A percentile compares a stretch with the other conserved stretches of the same genome.
phyloP scores from a whole-genome alignment of 2,888 invertebrate species.

The Latheticus oryzae region DNA sequence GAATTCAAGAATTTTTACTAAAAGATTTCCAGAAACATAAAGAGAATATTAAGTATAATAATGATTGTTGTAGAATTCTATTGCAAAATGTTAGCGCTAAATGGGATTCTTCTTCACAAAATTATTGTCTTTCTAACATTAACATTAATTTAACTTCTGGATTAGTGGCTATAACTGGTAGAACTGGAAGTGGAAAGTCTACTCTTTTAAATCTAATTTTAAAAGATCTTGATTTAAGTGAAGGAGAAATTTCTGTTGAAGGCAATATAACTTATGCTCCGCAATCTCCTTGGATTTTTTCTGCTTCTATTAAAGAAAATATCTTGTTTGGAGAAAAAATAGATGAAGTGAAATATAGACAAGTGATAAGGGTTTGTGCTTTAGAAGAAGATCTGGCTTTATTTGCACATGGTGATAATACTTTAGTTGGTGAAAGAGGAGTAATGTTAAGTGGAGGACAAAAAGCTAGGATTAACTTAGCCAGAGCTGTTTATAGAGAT shows the following conservation, averaged over 20 bases:
- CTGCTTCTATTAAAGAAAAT: slow-evolving; percentile 10
- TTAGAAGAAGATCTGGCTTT: slow-evolving; percentile 6
- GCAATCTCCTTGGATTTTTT: slow-evolving; percentile 23
- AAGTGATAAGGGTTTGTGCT: slow-evolving; percentile 4
- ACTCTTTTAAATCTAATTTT: slow-evolving; percentile 5
- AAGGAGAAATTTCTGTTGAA: neutral
- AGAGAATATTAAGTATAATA: neutral
- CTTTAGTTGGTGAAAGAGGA: slow-evolving; percentile 21
- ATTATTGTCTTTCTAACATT: no score
- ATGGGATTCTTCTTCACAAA: neutral
- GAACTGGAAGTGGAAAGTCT: slow-evolving; percentile 4
- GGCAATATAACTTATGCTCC: slow-evolving; percentile 12
- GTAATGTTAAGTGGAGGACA: slow-evolving; percentile 18
- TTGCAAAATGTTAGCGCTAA: neutral
- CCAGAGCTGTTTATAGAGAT: slow-evolving; percentile 15
- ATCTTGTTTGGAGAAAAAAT: slow-evolving; percentile 7
- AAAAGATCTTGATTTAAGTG: neutral
- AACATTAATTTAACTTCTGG: no score
- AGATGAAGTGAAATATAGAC: neutral
- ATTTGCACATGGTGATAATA: slow-evolving; percentile 14
- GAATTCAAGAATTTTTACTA: neutral
- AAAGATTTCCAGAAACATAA: neutral
- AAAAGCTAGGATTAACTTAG: slow-evolving; percentile 14
- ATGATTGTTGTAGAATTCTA: neutral
- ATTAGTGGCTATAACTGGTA: slow-evolving; percentile 2